Evolutionary conservation across 2,797 vertebrate genomes (phyloP).

Genomic region (Streptopelia turtur): DNA sequence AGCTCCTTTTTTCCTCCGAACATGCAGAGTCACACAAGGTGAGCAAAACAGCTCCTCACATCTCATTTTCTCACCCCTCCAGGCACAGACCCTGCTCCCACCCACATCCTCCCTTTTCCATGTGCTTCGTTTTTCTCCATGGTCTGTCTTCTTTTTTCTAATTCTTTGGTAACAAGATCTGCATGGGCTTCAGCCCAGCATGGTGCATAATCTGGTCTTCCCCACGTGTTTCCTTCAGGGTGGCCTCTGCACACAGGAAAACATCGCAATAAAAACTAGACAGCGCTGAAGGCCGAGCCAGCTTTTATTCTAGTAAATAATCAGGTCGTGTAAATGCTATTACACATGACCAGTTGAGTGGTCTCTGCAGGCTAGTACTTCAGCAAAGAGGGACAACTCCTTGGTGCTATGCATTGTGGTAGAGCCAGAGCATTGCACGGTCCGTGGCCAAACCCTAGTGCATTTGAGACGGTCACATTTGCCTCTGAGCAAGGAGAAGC

Average conservation of each 20-base stretch:
- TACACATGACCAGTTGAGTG: background rate
- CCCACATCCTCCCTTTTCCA: background rate
- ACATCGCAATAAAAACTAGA: background rate
- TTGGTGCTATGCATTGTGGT: fast-evolving
- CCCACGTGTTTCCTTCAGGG: background rate
- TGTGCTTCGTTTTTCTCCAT: background rate
- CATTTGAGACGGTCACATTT: fast-evolving
- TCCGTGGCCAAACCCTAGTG: fast-evolving
- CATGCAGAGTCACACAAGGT: fast-evolving
- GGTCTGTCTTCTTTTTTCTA: background rate
- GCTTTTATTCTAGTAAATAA: constrained; percentile 22
- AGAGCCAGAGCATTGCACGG: background rate
- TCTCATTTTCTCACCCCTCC: fast-evolving
- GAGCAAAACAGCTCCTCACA: background rate
- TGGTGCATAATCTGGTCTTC: background rate
- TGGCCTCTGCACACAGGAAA: background rate
- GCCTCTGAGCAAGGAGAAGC: background rate
- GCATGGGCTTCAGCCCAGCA: background rate
- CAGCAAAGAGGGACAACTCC: background rate
- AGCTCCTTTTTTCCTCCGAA: background rate
- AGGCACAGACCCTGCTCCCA: fast-evolving
- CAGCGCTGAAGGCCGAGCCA: background rate
- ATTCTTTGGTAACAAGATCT: background rate
- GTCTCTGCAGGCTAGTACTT: background rate
- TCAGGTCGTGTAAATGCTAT: background rate